phyloP scores from a whole-genome alignment of 2,113 vertebrate species.

The Odocoileus hemionus region DNA sequence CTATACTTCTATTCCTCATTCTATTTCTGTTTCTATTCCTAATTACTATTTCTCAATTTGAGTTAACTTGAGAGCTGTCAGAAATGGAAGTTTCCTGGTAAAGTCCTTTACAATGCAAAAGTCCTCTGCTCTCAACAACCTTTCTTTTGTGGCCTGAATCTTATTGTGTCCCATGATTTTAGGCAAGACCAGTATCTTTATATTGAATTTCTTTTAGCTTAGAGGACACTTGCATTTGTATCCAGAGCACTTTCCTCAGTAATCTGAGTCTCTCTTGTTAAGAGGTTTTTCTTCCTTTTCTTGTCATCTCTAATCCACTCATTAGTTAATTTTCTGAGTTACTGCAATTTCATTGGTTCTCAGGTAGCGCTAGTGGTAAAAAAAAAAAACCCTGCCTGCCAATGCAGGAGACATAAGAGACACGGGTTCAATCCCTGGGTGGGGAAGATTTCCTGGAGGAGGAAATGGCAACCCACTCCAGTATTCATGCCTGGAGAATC shows the following conservation, averaged over 20 bases:
- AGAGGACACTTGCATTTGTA: neutral
- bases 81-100: neutral
- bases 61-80: neutral
- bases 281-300: neutral
- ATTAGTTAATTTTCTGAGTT: neutral
- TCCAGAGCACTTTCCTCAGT: neutral
- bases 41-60: constrained; percentile 7
- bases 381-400: neutral
- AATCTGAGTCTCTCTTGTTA: neutral
- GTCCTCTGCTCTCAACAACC: neutral
- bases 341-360: neutral
- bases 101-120: neutral
- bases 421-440: neutral
- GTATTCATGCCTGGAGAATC: neutral
- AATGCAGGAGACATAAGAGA: neutral
- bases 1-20: neutral
- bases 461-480: neutral
- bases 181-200: neutral
- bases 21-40: constrained; percentile 4
- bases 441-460: neutral
- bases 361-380: neutral
- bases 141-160: neutral
- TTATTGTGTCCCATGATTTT: neutral
- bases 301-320: neutral
- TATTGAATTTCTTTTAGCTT: neutral